Conservation (phyloP, 1,140 invertebrate genomes). For the Drosophila orosa region DNA sequence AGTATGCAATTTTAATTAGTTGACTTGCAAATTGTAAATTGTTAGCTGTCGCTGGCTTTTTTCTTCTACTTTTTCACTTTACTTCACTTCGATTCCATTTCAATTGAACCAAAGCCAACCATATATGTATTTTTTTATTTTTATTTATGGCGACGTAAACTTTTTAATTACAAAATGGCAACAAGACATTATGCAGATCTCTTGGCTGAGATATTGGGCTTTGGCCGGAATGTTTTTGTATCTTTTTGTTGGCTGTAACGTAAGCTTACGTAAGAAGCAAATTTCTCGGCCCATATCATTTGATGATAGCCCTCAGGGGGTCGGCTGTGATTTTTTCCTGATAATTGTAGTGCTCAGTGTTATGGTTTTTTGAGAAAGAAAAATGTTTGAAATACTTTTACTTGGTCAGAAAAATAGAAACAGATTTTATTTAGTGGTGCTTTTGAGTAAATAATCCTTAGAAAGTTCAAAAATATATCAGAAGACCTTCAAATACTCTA, state of each 20-base stretch:
- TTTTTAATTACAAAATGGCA: conserved; percentile 76
- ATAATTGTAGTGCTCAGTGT: background rate
- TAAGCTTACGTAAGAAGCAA: conserved; percentile 52
- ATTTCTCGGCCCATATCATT: conserved; percentile 26
- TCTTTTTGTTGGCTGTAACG: conserved; percentile 14
- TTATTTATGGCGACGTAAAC: conserved; percentile 69
- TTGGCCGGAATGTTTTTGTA: conserved; percentile 34
- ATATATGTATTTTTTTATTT: conserved; percentile 32
- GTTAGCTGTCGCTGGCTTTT: conserved; percentile 45
- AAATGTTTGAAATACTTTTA: background rate
- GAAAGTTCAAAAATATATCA: background rate
- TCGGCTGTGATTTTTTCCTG: conserved; percentile 1
- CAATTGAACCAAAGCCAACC: conserved; percentile 12
- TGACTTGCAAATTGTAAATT: conserved; percentile 61
- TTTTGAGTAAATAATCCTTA: background rate
- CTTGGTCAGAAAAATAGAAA: background rate
- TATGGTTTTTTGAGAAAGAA: background rate
- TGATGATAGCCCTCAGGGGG: conserved; percentile 27
- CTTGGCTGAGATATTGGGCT: conserved; percentile 51
- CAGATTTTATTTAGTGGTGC: background rate
- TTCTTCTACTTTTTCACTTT: conserved; percentile 33
- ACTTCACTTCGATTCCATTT: conserved; percentile 33
- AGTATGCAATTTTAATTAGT: conserved; percentile 70
- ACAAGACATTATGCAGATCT: conserved; percentile 72
- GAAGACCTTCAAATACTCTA: background rate